These are phyloP conservation scores for Chionis minor DNA, from an alignment of 2,113 vertebrate genomes.

Conservation along the genomic window DNA sequence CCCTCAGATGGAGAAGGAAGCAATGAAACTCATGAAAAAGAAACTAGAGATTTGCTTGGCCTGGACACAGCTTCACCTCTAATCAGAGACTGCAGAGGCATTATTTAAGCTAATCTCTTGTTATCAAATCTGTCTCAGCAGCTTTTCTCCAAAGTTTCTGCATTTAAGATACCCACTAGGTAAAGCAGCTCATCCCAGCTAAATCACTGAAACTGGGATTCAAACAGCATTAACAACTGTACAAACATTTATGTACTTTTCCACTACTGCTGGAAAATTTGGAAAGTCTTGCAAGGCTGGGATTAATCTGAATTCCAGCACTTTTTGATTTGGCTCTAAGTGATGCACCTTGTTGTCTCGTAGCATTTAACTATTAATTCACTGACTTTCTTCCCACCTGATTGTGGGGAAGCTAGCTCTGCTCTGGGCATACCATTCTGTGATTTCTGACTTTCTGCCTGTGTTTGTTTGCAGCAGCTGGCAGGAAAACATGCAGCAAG, in stretches of 20 bases:
- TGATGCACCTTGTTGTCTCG: neutral
- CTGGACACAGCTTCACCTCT: neutral
- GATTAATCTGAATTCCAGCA: neutral
- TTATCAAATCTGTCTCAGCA: neutral
- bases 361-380: neutral
- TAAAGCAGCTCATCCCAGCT: neutral
- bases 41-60: neutral
- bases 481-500: neutral
- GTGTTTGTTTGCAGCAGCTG: neutral
- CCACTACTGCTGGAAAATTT: neutral
- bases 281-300: neutral
- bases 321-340: neutral
- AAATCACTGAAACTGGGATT: neutral
- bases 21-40: constrained; percentile 7
- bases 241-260: neutral
- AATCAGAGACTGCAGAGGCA: neutral
- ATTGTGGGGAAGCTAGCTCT: neutral
- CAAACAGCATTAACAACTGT: neutral
- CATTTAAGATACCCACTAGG: neutral
- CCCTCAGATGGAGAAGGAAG: constrained; percentile 20
- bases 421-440: neutral
- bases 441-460: neutral
- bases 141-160: neutral
- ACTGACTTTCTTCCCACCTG: neutral
- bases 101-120: neutral